Evolutionary conservation across 2,888 invertebrate genomes (phyloP).

Genomic region (Ypsolopha scabrella): DNA sequence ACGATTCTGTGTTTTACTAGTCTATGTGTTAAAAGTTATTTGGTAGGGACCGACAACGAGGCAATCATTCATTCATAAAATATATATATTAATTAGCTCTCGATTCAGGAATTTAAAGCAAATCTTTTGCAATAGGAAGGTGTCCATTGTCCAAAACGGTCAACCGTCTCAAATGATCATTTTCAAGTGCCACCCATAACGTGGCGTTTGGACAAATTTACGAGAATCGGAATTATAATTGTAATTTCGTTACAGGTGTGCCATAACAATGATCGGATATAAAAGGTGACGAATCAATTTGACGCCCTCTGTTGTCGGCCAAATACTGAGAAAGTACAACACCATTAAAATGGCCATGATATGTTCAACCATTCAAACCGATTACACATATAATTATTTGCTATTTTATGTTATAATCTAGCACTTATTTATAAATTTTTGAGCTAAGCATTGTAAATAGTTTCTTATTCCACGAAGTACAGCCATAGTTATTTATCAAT

Average conservation of each 20-base stretch:
- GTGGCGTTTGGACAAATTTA: too few species aligned
- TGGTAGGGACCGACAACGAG: background rate
- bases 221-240: too few species aligned
- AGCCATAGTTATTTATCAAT: background rate
- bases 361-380: background rate
- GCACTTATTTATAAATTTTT: background rate
- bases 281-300: too few species aligned
- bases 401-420: background rate
- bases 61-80: background rate
- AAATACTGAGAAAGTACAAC: background rate
- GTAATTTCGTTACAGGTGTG: too few species aligned
- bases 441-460: background rate
- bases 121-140: too few species aligned
- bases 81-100: too few species aligned
- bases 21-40: constrained; percentile 15
- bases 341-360: background rate
- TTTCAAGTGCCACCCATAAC: too few species aligned
- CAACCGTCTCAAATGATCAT: too few species aligned
- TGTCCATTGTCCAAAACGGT: too few species aligned
- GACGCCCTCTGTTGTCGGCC: too few species aligned
- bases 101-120: too few species aligned
- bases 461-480: background rate
- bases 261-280: too few species aligned
- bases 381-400: background rate
- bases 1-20: constrained; percentile 21